Base-by-base conservation (phyloP, 1,140 invertebrate genomes). In the Paracyclopina nana region DNA sequence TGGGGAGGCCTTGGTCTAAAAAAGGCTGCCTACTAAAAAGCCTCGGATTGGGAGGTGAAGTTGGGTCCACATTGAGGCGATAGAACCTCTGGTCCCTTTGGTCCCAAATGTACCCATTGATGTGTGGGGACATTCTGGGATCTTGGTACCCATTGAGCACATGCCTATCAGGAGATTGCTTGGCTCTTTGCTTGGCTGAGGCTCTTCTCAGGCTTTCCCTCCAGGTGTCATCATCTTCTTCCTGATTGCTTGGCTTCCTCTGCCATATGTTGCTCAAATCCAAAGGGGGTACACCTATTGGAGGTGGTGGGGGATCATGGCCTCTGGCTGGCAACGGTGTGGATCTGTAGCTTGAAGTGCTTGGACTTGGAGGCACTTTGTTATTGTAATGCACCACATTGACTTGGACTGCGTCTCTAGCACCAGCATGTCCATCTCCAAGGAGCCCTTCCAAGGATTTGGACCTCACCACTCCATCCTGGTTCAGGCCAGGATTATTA, bases 211-310 rank as follows among this genome's bases (percentile, higher is more conserved):
- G 64, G 57, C 76, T 80, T 58, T 84, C 80, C 46, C 78, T 68
- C 80, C 81, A 84, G 1, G 82, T 64, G 5, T 71, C 63, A 62
- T 85, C 80, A 63, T 84, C 80, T 60, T 83, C 80, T 80, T 80
- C 84, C 22, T 80, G 16, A 27, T 5, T 38, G n/a, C 14, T 38
- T 38, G 34, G 4, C 45, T 48, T 16, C 45, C 27, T 28, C 24
- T 14, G 43, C 24, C 25, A n/a, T 18, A 24, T 14, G 3, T 6
- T 45, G 43, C 20, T 29, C 12, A 52, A 18, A 24, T 52, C 50
- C 38, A 52, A 38, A 27, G 50, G 50, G 24, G 50, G 50, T 2
- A 52, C 38, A n/a, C 27, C 41, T 3, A 14, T 14, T 2, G 50
- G 50, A 26, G 50, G 50, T 42, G 50, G 50, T 6, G 50, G 50